Evolutionary conservation across 2,888 invertebrate species (phyloP).

Genomic region (Drosophila paramelanica): DNA sequence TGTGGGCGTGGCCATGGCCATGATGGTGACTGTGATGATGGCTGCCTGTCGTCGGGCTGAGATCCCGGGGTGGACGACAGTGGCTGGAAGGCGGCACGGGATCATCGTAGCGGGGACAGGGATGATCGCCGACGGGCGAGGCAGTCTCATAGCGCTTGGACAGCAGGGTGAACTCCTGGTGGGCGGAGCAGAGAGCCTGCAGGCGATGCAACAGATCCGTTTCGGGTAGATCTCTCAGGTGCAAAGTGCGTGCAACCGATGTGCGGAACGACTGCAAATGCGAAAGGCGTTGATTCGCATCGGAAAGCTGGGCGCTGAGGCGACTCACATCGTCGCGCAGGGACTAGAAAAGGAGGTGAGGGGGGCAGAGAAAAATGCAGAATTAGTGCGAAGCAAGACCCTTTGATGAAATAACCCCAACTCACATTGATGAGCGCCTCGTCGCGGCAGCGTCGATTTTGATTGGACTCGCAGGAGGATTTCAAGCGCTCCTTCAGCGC

Average conservation of each 20-base stretch:
- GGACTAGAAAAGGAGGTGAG: constrained; percentile 83
- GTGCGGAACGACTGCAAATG: constrained; percentile 92
- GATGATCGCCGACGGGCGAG: constrained; percentile 84
- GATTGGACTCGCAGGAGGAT: constrained; percentile 82
- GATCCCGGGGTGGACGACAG: constrained; percentile 81
- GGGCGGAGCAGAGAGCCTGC: constrained; percentile 93
- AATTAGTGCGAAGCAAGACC: too few species aligned
- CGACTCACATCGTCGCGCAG: constrained; percentile 91
- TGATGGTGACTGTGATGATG: constrained; percentile 43
- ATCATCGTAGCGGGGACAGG: constrained; percentile 84
- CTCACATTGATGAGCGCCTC: constrained; percentile 84
- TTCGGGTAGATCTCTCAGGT: constrained; percentile 90
- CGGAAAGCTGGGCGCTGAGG: constrained; percentile 90
- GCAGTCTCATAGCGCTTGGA: constrained; percentile 89
- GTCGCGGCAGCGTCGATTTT: constrained; percentile 84
- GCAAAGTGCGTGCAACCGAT: constrained; percentile 90
- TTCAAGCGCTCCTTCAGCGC: constrained; percentile 82
- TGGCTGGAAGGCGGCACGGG: constrained; percentile 80
- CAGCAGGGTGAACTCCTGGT: constrained; percentile 93
- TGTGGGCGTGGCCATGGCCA: constrained; percentile 25
- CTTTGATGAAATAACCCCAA: not conserved
- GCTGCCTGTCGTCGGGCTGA: constrained; percentile 53
- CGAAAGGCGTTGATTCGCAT: constrained; percentile 91
- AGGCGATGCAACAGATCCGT: constrained; percentile 91
- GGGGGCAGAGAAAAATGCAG: too few species aligned